Evolutionary conservation across 2,797 vertebrate genomes (phyloP).

Genomic region (Todus mexicanus): DNA sequence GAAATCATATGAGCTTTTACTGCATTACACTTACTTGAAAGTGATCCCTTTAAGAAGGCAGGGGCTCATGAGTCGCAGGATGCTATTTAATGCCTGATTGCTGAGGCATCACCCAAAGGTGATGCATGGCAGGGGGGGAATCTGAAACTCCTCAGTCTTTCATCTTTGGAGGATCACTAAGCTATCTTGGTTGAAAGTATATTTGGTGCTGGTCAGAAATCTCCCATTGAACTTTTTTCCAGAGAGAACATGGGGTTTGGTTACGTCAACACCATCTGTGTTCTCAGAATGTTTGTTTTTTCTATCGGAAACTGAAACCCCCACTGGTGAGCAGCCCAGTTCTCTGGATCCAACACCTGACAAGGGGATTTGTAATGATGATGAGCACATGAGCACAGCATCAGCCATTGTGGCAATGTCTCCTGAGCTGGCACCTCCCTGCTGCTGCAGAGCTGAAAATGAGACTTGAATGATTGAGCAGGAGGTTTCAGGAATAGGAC

Average conservation of each 20-base stretch:
- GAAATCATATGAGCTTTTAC: constrained; percentile 42
- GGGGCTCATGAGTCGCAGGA: background rate
- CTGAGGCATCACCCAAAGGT: background rate
- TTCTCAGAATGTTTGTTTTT: background rate
- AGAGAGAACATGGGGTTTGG: background rate
- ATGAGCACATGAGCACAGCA: background rate
- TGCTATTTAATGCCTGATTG: background rate
- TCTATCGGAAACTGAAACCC: background rate
- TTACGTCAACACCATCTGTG: background rate
- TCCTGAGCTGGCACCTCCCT: background rate
- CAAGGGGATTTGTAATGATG: background rate
- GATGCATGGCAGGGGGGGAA: background rate
- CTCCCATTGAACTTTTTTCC: background rate
- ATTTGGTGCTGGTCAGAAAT: constrained; percentile 1
- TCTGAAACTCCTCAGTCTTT: background rate
- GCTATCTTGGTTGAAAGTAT: background rate
- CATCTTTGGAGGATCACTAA: background rate
- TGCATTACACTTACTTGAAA: constrained; percentile 21
- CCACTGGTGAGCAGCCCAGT: background rate
- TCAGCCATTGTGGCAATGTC: background rate
- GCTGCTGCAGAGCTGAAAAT: background rate
- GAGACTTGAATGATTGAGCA: background rate
- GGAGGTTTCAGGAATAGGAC: background rate
- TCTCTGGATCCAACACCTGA: background rate
- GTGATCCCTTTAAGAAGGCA: background rate